Conservation (phyloP, 2,888 invertebrate species). For the Apoda limacodes region DNA sequence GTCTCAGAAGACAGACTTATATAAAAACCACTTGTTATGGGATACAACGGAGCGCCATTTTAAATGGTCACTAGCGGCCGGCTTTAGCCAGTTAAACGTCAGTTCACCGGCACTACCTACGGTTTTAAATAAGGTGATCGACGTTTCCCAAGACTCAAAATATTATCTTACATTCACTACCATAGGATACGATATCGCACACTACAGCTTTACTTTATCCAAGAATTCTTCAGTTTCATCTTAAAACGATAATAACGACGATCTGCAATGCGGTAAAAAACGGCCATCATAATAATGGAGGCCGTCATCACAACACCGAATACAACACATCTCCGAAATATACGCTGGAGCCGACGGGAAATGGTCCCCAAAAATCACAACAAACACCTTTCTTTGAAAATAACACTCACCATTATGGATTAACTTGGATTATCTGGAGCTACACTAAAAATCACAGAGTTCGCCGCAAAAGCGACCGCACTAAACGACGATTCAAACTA, state of each 20-base stretch:
- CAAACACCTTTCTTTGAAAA: slow-evolving; percentile 49
- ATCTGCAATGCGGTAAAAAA: slow-evolving; percentile 70
- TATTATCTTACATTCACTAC: too few relatives aligned
- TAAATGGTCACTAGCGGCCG: slow-evolving; percentile 33
- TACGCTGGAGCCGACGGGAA: slow-evolving; percentile 32
- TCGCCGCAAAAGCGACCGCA: slow-evolving; percentile 68
- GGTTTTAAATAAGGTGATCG: too few relatives aligned
- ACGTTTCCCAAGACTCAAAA: slow-evolving; percentile 40
- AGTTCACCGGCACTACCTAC: slow-evolving; percentile 53
- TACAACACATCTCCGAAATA: slow-evolving; percentile 61
- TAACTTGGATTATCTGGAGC: slow-evolving; percentile 71
- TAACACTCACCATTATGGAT: slow-evolving; percentile 71
- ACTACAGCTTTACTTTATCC: too few relatives aligned
- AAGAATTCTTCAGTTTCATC: too few relatives aligned
- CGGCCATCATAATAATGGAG: slow-evolving; percentile 69
- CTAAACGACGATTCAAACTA: slow-evolving; percentile 67
- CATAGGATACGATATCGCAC: too few relatives aligned
- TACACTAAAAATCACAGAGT: slow-evolving; percentile 71
- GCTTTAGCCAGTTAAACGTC: slow-evolving; percentile 40
- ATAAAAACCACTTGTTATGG: slow-evolving; percentile 40
- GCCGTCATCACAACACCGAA: slow-evolving; percentile 67
- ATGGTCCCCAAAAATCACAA: slow-evolving; percentile 47
- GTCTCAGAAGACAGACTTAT: slow-evolving; percentile 21
- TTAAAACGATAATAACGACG: slow-evolving; percentile 32
- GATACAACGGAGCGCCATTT: slow-evolving; percentile 29